Evolutionary conservation across 1,140 invertebrate genomes (phyloP).

Genomic region (Lasaia peninsularis): DNA sequence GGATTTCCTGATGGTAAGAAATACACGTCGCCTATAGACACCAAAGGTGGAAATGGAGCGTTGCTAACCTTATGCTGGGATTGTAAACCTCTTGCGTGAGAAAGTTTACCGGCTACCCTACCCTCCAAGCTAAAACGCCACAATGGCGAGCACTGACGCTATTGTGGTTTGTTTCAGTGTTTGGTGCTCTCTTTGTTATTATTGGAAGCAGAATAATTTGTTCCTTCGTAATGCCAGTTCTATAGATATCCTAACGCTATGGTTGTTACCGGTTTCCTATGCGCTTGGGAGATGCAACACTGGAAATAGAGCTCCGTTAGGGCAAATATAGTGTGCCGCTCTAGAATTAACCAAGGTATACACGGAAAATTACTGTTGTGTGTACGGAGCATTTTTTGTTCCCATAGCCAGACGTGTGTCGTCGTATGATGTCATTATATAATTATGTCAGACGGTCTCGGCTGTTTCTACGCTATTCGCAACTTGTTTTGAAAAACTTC

Average conservation of each 20-base stretch:
- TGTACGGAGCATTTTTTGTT: constrained; percentile 48
- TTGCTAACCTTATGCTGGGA: too few relatives aligned
- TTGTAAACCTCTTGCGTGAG: too few relatives aligned
- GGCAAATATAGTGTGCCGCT: constrained; percentile 57
- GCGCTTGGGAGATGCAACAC: constrained; percentile 46
- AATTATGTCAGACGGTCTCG: constrained; percentile 40
- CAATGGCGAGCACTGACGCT: too few relatives aligned
- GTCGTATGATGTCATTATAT: constrained; percentile 47
- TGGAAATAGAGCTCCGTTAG: constrained; percentile 59
- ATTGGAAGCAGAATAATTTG: too few relatives aligned
- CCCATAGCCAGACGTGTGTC: constrained; percentile 34
- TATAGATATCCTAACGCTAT: constrained; percentile 14
- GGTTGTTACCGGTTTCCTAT: constrained; percentile 46
- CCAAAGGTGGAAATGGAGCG: too few relatives aligned
- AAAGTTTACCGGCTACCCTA: too few relatives aligned
- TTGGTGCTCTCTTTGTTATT: too few relatives aligned
- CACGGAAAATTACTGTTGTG: constrained; percentile 65
- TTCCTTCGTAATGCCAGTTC: too few relatives aligned
- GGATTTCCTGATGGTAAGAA: too few relatives aligned
- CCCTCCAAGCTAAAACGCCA: too few relatives aligned
- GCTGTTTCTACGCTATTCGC: constrained; percentile 30
- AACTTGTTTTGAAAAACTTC: not conserved
- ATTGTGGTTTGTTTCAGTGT: too few relatives aligned
- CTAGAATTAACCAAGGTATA: constrained; percentile 56
- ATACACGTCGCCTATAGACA: too few relatives aligned